Evolutionary conservation across 2,888 invertebrate genomes (phyloP), one percentile per base, ranked within the genome.

Genomic region (Dryomyza anilis): DNA sequence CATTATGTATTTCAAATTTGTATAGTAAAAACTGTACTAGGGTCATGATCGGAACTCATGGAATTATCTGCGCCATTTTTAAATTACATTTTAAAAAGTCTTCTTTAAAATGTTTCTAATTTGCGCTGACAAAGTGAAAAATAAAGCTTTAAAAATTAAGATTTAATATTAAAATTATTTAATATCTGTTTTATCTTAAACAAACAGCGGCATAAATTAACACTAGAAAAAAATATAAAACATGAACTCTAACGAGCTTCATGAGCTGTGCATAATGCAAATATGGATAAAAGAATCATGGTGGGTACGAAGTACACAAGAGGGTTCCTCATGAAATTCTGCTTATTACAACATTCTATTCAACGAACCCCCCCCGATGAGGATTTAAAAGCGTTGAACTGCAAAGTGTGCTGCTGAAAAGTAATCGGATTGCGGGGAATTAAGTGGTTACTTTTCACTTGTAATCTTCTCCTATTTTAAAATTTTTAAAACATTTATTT

Each of bases 101-200:
- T 33, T 33, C 33, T 33, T 33, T 33, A 33, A 33, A 33, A 33
- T 8, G 33, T 33, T 33, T 33, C 7, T 33, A 8, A n/a, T n/a
- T n/a, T n/a, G n/a, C n/a, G n/a, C n/a, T n/a, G n/a, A n/a, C n/a
- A n/a, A n/a, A n/a, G n/a, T n/a, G n/a, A n/a, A n/a, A n/a, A n/a
- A n/a, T n/a, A n/a, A n/a, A n/a, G n/a, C n/a, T n/a, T n/a, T n/a
- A n/a, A n/a, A n/a, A n/a, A n/a, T n/a, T n/a, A n/a, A n/a, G n/a
- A n/a, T n/a, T n/a, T n/a, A n/a, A n/a, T n/a, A n/a, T n/a, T n/a
- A n/a, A n/a, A n/a, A n/a, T n/a, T n/a, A n/a, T n/a, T n/a, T n/a
- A n/a, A n/a, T 39, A 19, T 61, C 33, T 27, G 21, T 25, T 61
- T 61, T 61, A 61, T 61, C 60, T 50, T 39, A 14, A 52, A 36